Evolutionary conservation across 2,113 vertebrate species (phyloP).

Genomic region (Rhinopomastus cyanomelas): DNA sequence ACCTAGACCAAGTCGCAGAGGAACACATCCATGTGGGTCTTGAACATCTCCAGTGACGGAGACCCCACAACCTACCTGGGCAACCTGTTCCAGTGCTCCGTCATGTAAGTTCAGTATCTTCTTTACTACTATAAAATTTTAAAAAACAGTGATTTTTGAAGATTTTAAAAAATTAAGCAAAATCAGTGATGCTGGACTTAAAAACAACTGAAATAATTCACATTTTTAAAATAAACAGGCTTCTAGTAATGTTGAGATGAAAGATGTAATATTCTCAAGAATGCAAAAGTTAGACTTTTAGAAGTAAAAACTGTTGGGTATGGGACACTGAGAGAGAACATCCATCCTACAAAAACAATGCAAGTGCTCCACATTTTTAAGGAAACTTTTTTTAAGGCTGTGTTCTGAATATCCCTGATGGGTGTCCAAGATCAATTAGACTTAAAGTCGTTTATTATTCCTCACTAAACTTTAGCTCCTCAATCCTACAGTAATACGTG

Average conservation of each 20-base stretch:
- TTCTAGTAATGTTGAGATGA: neutral
- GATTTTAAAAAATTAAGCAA: neutral
- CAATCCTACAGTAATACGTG: neutral
- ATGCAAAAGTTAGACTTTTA: neutral
- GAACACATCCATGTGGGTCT: too few species aligned
- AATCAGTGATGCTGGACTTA: neutral
- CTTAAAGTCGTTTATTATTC: neutral
- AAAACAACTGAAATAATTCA: neutral
- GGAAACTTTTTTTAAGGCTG: neutral
- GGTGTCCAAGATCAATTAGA: neutral
- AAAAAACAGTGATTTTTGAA: neutral
- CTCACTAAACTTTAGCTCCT: neutral
- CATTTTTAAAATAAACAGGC: neutral
- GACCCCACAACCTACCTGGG: too few species aligned
- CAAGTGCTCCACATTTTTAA: neutral
- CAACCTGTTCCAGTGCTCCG: too few species aligned
- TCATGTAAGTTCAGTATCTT: too few species aligned
- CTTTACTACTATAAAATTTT: neutral
- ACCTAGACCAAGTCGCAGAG: too few species aligned
- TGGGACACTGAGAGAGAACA: neutral
- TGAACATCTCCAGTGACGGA: too few species aligned
- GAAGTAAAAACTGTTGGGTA: neutral
- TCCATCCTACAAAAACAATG: neutral
- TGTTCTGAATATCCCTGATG: neutral
- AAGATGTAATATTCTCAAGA: neutral